A percentile compares a stretch with the other conserved stretches of the same genome.
Conservation (phyloP, 2,113 vertebrate species). For the Clarias gariepinus region DNA sequence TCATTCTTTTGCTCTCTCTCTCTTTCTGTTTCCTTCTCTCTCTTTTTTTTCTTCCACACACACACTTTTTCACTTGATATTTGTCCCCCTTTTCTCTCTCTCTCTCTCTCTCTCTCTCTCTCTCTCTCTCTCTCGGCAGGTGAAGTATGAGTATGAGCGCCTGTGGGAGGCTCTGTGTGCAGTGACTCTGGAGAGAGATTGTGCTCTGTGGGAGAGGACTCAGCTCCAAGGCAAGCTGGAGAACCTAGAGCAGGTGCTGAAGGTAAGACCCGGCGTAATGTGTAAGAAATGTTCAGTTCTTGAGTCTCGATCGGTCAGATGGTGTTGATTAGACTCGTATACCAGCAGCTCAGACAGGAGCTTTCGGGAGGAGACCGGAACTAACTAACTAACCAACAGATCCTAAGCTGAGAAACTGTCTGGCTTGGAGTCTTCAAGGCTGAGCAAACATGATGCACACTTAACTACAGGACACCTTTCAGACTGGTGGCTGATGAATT, state of each 20-base stretch:
- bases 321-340: background rate
- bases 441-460: slow-evolving; percentile 35
- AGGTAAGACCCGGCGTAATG: slow-evolving; percentile 74
- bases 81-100: background rate
- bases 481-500: too few species aligned
- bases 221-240: slow-evolving; percentile 98
- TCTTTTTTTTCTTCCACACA: too few species aligned
- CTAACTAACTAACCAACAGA: too few species aligned
- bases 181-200: slow-evolving; percentile 85
- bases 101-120: background rate
- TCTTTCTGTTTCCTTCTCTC: background rate
- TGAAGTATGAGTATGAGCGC: slow-evolving; percentile 84
- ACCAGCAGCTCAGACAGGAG: background rate
- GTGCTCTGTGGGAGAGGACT: slow-evolving; percentile 83
- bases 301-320: background rate
- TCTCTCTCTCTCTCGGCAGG: slow-evolving; percentile 64
- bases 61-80: too few species aligned
- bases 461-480: too few species aligned
- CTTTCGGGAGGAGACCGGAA: background rate
- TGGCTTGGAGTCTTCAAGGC: slow-evolving; percentile 9
- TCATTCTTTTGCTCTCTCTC: background rate
- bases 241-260: slow-evolving; percentile 99
- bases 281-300: background rate
- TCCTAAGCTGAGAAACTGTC: slow-evolving; percentile 22
- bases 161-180: slow-evolving; percentile 75